Base-by-base conservation (phyloP, 2,888 invertebrate genomes). In the Lysandra coridon region DNA sequence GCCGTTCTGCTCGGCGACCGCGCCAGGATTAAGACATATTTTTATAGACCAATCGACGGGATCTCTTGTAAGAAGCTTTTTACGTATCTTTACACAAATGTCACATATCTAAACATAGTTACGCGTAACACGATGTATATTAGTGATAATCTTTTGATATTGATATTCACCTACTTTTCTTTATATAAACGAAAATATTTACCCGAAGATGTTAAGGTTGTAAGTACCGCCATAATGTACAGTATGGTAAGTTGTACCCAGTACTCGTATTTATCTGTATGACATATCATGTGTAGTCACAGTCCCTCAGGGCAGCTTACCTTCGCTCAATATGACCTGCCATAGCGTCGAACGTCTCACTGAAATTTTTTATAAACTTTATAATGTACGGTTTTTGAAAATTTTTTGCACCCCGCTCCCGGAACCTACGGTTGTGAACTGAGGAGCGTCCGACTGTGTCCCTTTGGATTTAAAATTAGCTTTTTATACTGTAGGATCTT, bases 111-210 rank as follows among this genome's bases (percentile, higher is more conserved):
- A 90, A 89, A 89, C 88, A 84, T 88, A 87, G 87, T 86, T 88
- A 90, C 89, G 89, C 90, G 85, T 87, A 88, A 88, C 91, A 90
- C 88, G 83, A 88, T 89, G 85, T 88, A 90, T 90, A 90, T 91
- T 92, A 92, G 90, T 87, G 86, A 86, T 92, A 92, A 93, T 90
- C 90, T 94, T 94, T 94, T 94, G 93, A 94, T 94, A 94, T 87
- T 87, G 88, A 92, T 94, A 92, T 94, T 94, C 92, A 91, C 90
- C 88, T 89, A 91, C 89, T 92, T 92, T 93, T 85, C 85, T 92
- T 91, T 92, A 90, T 83, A 89, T 91, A 90, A 88, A 57, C 57
- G 4, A 86, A 89, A 92, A 91, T 92, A 88, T 91, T 90, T 82
- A 82, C 79, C 87, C 87, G 85, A 85, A 89, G 88, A 88, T 90